Evolutionary conservation across 1,140 invertebrate species (phyloP), one percentile per base, ranked within the genome.

Genomic region (Drosophila pseudoananassae): DNA sequence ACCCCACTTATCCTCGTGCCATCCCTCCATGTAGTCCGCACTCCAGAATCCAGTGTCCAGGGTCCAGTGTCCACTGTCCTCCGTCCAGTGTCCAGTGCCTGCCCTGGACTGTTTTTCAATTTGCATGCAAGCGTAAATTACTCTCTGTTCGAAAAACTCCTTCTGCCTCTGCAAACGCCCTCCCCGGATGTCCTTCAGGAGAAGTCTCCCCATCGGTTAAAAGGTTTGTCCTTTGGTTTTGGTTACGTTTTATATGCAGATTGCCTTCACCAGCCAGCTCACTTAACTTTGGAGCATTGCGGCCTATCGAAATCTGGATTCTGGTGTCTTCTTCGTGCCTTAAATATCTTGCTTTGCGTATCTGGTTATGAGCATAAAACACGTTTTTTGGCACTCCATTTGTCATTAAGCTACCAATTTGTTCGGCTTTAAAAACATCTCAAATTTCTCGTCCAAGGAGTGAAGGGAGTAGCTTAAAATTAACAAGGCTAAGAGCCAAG

Each of bases 71-170:
- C 31, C 68, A 29, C 8, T 38, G 51, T 45, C 15, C 14, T 17
- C 25, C 17, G 20, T 59, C 33, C 55, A 33, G 9, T 10, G 38
- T 56, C 71, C 47, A 53, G 43, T 49, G 80, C 75, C 79, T 84
- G 80, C 66, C 76, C 72, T 58, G 54, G 75, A 88, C 78, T 88
- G 78, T 65, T 88, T 87, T 87, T 87, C 82, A 87, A 87, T 87
- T 87, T 87, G 82, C 82, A 88, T 82, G 78, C 78, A 82, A 78
- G 82, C 83, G 78, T 64, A 82, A 88, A 87, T 88, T 87, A 78
- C 70, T 66, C 65, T 61, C 59, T 17, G 68, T 51, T 72, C 40
- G 70, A 56, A 36, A 50, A 43, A 43, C 51, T 52, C 36, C 53
- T 14, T 17, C 50, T 31, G 17, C 17, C 47, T 25, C 31, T n/a